Percentiles rank a stretch among this genome's conserved stretches.
These are phyloP conservation scores for Drosophila peninsularis DNA, from an alignment of 2,888 invertebrate genomes.

Conservation along the genomic window DNA sequence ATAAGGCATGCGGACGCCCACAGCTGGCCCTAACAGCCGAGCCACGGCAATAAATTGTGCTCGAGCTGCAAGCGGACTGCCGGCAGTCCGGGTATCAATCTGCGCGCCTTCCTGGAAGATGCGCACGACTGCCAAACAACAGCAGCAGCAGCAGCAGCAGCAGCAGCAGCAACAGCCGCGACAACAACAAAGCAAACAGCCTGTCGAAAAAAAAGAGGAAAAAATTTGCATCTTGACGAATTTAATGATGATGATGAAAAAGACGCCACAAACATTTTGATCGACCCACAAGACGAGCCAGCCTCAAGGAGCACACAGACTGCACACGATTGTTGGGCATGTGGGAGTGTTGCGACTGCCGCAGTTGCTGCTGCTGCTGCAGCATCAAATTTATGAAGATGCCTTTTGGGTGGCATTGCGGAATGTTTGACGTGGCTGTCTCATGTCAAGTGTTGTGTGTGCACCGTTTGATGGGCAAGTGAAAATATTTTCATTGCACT, in stretches of 20 bases:
- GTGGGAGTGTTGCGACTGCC: constrained; percentile 72
- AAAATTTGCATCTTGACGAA: constrained; percentile 82
- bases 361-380: constrained; percentile 26
- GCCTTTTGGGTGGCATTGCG: constrained; percentile 79
- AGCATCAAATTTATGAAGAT: constrained; percentile 79
- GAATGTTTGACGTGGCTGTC: constrained; percentile 77
- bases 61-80: constrained; percentile 27
- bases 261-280: constrained; percentile 79
- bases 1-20: constrained; percentile 55
- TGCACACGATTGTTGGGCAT: constrained; percentile 71
- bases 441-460: constrained; percentile 73
- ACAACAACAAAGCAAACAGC: constrained; percentile 51
- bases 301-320: constrained; percentile 74
- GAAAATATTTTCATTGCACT: constrained; percentile 82
- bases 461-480: constrained; percentile 63
- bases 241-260: constrained; percentile 82
- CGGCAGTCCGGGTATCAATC: constrained; percentile 56
- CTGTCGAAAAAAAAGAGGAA: constrained; percentile 30
- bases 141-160: constrained; percentile 39
- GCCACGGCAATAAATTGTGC: constrained; percentile 54
- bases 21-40: constrained; percentile 55
- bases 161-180: constrained; percentile 21
- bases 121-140: constrained; percentile 72
- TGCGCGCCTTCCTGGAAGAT: constrained; percentile 65
- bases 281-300: constrained; percentile 68